Conservation (phyloP, 2,113 vertebrate species). For the Lophius piscatorius region DNA sequence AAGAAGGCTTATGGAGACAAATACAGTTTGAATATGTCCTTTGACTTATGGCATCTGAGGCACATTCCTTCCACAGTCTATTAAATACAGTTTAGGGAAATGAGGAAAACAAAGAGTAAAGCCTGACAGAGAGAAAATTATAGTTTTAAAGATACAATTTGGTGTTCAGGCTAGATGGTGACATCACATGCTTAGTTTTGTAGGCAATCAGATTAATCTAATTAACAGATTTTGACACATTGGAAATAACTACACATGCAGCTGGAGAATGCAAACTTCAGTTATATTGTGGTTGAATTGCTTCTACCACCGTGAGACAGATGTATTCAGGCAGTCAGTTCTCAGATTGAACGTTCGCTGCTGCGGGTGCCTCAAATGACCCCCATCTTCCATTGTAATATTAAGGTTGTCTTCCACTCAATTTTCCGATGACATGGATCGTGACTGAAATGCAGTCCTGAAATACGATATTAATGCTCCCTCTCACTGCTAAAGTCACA, state of each 20-base stretch:
- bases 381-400: constrained; percentile 15
- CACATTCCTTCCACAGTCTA: constrained; percentile 47
- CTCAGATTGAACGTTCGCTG: constrained; percentile 51
- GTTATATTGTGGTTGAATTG: constrained; percentile 19
- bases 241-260: constrained; percentile 27
- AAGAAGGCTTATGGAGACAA: constrained; percentile 48
- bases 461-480: constrained; percentile 11
- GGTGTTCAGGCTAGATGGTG: constrained; percentile 14
- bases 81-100: constrained; percentile 63
- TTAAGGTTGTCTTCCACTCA: constrained; percentile 33
- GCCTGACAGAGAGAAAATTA: constrained; percentile 52
- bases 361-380: constrained; percentile 36
- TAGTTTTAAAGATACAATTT: constrained; percentile 55
- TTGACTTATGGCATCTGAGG: constrained; percentile 58
- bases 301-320: constrained; percentile 30
- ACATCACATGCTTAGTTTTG: constrained; percentile 22
- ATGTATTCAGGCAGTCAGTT: constrained; percentile 37
- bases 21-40: constrained; percentile 48
- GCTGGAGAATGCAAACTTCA: constrained; percentile 7
- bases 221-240: constrained; percentile 25
- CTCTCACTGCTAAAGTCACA: constrained; percentile 7
- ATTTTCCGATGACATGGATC: constrained; percentile 37
- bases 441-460: constrained; percentile 21
- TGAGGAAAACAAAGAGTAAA: constrained; percentile 60
- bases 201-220: constrained; percentile 35